phyloP scores from a whole-genome alignment of 2,113 vertebrate species.

The Probosciger aterrimus region DNA sequence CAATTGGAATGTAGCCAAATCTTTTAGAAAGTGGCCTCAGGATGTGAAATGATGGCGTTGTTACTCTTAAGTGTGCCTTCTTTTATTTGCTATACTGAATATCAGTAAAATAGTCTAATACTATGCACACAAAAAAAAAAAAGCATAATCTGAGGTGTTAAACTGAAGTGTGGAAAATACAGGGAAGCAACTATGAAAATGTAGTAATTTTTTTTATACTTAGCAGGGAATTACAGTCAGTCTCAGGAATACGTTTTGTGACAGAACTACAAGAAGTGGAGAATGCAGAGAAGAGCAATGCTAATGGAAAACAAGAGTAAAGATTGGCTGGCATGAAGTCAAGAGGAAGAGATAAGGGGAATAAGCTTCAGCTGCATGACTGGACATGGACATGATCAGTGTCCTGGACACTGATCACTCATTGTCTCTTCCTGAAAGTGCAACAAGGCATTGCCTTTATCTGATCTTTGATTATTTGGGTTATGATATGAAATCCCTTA shows the following conservation, averaged over 20 bases:
- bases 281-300: background rate
- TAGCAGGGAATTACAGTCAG: background rate
- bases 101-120: background rate
- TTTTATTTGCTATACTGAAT: no score
- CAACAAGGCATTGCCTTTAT: background rate
- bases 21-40: background rate
- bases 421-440: background rate
- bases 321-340: background rate
- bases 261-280: background rate
- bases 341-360: background rate
- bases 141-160: background rate
- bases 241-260: background rate
- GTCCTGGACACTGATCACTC: background rate
- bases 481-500: background rate
- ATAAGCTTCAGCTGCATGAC: background rate
- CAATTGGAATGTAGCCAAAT: background rate
- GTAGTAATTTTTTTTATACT: background rate
- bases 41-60: background rate
- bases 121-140: background rate
- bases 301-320: background rate
- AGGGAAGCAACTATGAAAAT: background rate
- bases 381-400: background rate
- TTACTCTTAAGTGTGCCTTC: background rate
- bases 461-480: background rate
- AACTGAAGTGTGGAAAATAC: background rate